A percentile compares a stretch with the other conserved stretches of the same genome.
These are phyloP conservation scores for Xenopus tropicalis DNA, from an alignment of 2,113 vertebrate genomes.

Conservation along the genomic window UCB_Xtro_10.0 CM004444.2:107956001-107956500, in stretches of 20 bases:
- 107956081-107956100: too few relatives aligned
- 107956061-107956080: too few relatives aligned
- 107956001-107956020: too few relatives aligned
- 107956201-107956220: conserved; percentile 38
- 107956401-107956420: conserved; percentile 32
- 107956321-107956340: conserved; percentile 1
- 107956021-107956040: too few relatives aligned
- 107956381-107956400: conserved; percentile 14
- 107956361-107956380: conserved; percentile 38
- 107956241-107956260: conserved; percentile 51
- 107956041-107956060: too few relatives aligned
- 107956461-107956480: conserved; percentile 21
- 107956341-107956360: not conserved
- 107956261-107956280: conserved; percentile 56
- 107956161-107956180: conserved; percentile 44
- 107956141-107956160: conserved; percentile 47
- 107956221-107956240: conserved; percentile 50
- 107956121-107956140: conserved; percentile 37
- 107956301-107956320: not conserved
- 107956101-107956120: too few relatives aligned
- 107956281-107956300: conserved; percentile 7
- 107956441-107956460: conserved; percentile 22
- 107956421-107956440: conserved; percentile 27
- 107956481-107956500: conserved; percentile 13
- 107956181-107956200: conserved; percentile 44